These are phyloP conservation scores for Spheniscus mendiculus DNA, from an alignment of 2,113 vertebrate genomes.

Conservation along the genomic window DNA sequence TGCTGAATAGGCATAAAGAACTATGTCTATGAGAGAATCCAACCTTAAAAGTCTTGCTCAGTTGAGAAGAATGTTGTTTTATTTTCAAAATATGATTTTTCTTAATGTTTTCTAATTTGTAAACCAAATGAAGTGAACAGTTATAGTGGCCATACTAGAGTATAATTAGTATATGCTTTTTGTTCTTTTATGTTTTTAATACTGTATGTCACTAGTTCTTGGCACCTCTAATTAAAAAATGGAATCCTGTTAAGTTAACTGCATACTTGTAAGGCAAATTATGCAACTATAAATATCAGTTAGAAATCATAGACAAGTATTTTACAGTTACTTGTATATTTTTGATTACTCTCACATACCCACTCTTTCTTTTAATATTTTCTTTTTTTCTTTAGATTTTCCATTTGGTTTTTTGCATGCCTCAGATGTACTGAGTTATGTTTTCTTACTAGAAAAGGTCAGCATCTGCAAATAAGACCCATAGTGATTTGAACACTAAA, in stretches of 20 bases:
- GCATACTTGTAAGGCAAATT: neutral
- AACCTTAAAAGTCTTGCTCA: neutral
- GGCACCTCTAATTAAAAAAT: neutral
- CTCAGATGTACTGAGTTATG: neutral
- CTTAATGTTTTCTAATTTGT: neutral
- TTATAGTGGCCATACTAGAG: neutral
- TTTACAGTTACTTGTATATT: neutral
- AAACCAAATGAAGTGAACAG: neutral
- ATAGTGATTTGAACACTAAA: conserved; percentile 10
- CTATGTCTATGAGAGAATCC: neutral
- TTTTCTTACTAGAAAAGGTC: conserved; percentile 27
- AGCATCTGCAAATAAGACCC: neutral
- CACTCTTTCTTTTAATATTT: neutral
- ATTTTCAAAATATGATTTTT: neutral
- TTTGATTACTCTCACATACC: neutral
- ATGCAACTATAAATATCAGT: neutral
- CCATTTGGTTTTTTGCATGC: neutral
- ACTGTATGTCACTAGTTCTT: neutral
- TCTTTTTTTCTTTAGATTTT: neutral
- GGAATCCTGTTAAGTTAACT: neutral
- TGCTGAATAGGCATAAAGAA: neutral
- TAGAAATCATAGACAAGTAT: neutral
- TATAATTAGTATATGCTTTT: neutral
- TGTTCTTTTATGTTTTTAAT: neutral
- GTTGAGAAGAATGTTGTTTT: neutral